Conservation (phyloP, 2,113 vertebrate species). For the Patagioenas fasciata region DNA sequence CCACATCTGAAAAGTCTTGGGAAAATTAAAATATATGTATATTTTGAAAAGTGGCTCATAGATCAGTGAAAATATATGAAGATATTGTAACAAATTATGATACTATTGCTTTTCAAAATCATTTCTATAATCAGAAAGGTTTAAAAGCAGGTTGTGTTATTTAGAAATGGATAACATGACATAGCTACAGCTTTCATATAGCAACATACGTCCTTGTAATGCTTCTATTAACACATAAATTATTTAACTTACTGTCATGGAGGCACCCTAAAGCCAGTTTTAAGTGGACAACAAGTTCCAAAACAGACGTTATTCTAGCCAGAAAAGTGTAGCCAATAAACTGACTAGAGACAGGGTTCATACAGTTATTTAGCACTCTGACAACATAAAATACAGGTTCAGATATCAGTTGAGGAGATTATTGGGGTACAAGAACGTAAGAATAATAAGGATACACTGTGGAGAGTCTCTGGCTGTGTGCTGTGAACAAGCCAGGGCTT, state of each 20-base stretch:
- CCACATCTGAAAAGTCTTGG: not conserved
- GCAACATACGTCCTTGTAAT: not conserved
- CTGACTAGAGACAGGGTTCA: no score
- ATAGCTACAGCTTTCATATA: not conserved
- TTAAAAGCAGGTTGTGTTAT: not conserved
- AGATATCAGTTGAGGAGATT: no score
- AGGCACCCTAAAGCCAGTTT: no score
- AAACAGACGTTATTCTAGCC: no score
- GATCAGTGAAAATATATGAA: not conserved
- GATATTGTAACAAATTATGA: not conserved
- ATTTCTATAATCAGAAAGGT: not conserved
- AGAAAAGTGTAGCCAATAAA: no score
- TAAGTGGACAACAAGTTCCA: no score
- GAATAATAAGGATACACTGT: no score
- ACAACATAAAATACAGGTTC: no score
- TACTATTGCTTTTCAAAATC: not conserved
- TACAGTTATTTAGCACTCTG: no score
- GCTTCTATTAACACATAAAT: not conserved
- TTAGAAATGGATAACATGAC: not conserved
- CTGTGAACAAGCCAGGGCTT: no score
- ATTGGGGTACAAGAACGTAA: no score
- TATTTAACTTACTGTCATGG: not conserved
- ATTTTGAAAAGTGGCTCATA: not conserved
- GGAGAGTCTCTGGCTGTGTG: no score
- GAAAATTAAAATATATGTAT: not conserved